Evolutionary conservation across 2,797 vertebrate genomes (phyloP).

Genomic region (Intellagama lesueurii): DNA sequence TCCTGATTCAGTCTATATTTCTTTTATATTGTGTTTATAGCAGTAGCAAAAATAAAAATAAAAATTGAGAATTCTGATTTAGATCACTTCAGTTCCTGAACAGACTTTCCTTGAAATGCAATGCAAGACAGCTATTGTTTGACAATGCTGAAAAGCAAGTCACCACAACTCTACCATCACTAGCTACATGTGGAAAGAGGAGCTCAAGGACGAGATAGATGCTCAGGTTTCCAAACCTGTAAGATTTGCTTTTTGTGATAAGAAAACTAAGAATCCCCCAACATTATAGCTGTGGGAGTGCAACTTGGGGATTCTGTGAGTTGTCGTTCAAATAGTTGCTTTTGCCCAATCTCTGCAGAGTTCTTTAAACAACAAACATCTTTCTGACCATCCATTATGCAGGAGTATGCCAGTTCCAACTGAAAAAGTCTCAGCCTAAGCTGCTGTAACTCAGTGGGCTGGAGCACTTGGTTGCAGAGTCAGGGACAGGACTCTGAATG

Average conservation of each 20-base stretch:
- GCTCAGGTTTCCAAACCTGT: not conserved
- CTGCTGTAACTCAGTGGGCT: not conserved
- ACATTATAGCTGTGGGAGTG: too few species aligned
- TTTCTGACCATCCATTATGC: not conserved
- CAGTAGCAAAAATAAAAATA: too few species aligned
- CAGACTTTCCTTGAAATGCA: not conserved
- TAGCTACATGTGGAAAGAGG: not conserved
- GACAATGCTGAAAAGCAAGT: not conserved
- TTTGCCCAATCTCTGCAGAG: too few species aligned
- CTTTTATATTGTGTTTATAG: too few species aligned
- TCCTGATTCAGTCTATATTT: too few species aligned
- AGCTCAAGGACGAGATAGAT: not conserved
- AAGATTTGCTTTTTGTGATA: too few species aligned
- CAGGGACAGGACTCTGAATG: too few species aligned
- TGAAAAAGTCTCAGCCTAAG: not conserved
- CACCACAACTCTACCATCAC: not conserved
- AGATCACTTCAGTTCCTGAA: fast-evolving
- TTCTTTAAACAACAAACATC: not conserved
- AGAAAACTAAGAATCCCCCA: too few species aligned
- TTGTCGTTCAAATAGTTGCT: too few species aligned
- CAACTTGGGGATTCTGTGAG: too few species aligned
- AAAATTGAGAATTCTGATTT: not conserved
- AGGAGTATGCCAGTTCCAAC: not conserved
- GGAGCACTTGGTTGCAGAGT: too few species aligned
- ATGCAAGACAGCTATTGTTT: not conserved